Base-by-base conservation (phyloP, 2,888 invertebrate species). In the Oscheius sp. region DNA sequence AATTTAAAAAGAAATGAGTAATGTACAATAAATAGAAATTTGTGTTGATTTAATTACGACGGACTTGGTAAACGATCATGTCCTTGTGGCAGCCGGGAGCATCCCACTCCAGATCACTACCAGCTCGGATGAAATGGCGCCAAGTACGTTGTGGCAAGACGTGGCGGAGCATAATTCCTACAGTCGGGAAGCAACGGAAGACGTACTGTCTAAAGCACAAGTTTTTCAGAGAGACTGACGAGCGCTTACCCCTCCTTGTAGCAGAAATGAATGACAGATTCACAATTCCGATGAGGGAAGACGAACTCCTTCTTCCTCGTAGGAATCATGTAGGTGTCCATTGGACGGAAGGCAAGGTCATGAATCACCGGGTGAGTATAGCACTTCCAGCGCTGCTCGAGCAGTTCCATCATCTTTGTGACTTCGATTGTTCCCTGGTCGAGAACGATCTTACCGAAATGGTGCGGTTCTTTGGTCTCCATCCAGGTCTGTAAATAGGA, bases 161-260 rank as follows among this genome's bases (percentile, higher is more conserved):
- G 48, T 47, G 21, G 21, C 21, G 21, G 29, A 29, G n/a, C 63
- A 63, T 63, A 21, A 63, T 63, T 48, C 21, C 48, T 3, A 48
- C 10, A 29, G 13, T 63, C 1, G 63, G 63, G 48, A 32, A 63
- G 21, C 29, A 63, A 4, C 13, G 21, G 48, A 63, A 63, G 48
- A 63, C 50, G 33, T 47, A 63, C 32, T 63, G 63, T 21, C 63
- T 63, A 11, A 42, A 63, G 29, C 2, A 13, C 7, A 47, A 21
- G 10, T 5, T 58, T 50, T 13, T 50, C 50, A 21, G 21, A 21
- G 21, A 21, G 21, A 21, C 21, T 21, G 21, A 21, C 21, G 21
- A 21, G 21, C 7, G 7, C 63, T 50, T 48, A 63, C 63, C 63
- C 63, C 4, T 63, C 63, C 2, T 48, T 47, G n/a, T 63, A 63